These are phyloP conservation scores for Hirtodrosophila duncani DNA, from an alignment of 2,888 invertebrate genomes.

Conservation along the genomic window DNA sequence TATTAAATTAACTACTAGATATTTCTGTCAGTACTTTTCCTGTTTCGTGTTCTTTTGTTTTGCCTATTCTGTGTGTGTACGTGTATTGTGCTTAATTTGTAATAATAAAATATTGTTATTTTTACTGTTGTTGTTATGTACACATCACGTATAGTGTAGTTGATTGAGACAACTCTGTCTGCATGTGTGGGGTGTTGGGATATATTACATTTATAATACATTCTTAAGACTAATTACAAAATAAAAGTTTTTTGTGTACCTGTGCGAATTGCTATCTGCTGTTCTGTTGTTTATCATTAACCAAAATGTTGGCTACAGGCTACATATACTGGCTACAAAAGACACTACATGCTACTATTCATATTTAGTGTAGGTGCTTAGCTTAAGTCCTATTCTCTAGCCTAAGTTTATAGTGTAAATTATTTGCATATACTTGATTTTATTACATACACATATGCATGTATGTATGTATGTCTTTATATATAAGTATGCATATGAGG, in stretches of 20 bases:
- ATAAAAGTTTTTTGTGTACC: background rate
- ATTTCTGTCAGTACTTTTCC: no score
- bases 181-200: conserved; percentile 33
- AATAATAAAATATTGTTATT: background rate
- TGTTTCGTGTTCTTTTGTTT: no score
- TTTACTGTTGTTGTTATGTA: background rate
- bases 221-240: conserved; percentile 16
- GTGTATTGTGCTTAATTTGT: no score
- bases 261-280: conserved; percentile 9
- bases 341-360: conserved; percentile 15
- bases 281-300: no score
- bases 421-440: no score
- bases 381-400: no score
- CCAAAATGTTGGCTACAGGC: no score
- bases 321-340: conserved; percentile 4
- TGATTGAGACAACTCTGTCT: conserved; percentile 17
- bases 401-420: no score
- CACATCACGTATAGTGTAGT: conserved; percentile 2
- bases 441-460: no score
- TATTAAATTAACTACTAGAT: no score
- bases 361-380: conserved; percentile 5
- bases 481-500: conserved; percentile 3
- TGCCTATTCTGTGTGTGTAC: no score
- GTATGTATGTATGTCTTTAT: no score
- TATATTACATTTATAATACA: conserved; percentile 67